Evolutionary conservation across 2,113 vertebrate species (phyloP).

Genomic region (Actinemys pallida): DNA sequence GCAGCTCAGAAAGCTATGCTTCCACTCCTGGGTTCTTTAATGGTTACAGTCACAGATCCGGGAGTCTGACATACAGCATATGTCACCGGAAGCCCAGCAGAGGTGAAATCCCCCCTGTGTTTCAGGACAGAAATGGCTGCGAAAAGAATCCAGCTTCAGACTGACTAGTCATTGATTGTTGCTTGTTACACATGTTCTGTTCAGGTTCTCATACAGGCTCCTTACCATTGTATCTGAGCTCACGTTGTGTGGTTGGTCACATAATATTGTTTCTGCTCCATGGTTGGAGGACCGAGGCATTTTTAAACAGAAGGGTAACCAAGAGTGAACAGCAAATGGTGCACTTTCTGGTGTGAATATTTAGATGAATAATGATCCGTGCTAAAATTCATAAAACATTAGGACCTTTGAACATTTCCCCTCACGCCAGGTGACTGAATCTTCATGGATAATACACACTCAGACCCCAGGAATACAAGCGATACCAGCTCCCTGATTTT

Average conservation of each 20-base stretch:
- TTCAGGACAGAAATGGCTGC: not conserved
- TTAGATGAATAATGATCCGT: not conserved
- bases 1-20: not conserved
- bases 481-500: accelerated
- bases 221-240: accelerated
- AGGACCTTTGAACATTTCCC: accelerated
- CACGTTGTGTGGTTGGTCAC: accelerated
- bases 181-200: accelerated
- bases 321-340: not conserved
- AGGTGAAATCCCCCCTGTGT: accelerated
- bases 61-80: accelerated
- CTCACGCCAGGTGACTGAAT: accelerated
- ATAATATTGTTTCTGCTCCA: not conserved
- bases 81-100: accelerated
- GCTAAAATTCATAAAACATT: not conserved
- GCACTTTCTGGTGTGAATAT: accelerated
- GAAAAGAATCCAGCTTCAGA: not conserved
- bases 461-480: not conserved
- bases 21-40: not conserved
- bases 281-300: accelerated
- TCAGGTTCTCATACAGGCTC: not conserved
- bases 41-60: accelerated
- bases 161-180: accelerated
- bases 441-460: not conserved
- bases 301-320: accelerated